Evolutionary conservation across 1,140 invertebrate species (phyloP), one percentile per base, ranked within the genome.

Genomic region (Drosophila auraria): DNA sequence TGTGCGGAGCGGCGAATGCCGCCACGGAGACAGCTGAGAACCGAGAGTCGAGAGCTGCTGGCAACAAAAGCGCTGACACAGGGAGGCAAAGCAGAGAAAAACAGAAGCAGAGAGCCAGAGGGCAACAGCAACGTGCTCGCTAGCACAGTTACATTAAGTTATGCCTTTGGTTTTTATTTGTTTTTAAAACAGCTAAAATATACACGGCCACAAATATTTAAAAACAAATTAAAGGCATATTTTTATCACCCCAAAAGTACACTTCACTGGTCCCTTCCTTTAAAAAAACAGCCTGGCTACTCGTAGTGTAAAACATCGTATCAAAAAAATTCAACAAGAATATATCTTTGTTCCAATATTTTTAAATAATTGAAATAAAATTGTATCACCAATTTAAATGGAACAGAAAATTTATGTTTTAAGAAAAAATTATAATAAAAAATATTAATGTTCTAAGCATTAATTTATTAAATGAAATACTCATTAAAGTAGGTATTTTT

Each of bases 181-280:
- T 83, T 83, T 83, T 76, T 53, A 54, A 79, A 84, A 73, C 77
- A 80, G 61, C 81, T 4, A 64, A 36, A 12, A 17, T 60, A 50
- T 82, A 42, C 14, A 42, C 44, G 15, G 20, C 14, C 15, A 5
- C 9, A 30, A 49, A 49, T 50, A 30, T 17, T 23, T 9, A 3
- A 38, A 15, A 23, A 36, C 0, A 15, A 2, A 56, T 15, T 5
- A 9, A 15, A 38, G 20, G 3, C 8, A 15, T 15, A 27, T 15
- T 38, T 15, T 5, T 2, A 56, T 38, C 15, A n/a, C 23, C 47
- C 5, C 0, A 23, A 45, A 17, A 36, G 33, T 2, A 11, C 8
- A 36, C 33, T 12, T 14, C 12, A 12, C 12, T 38, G 36, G 3
- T 14, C 2, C 36, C 3, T 38, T 38, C 12, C 5, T 38, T 1